Base-by-base conservation (phyloP, 2,113 vertebrate genomes). In the Scalopus aquaticus region DNA sequence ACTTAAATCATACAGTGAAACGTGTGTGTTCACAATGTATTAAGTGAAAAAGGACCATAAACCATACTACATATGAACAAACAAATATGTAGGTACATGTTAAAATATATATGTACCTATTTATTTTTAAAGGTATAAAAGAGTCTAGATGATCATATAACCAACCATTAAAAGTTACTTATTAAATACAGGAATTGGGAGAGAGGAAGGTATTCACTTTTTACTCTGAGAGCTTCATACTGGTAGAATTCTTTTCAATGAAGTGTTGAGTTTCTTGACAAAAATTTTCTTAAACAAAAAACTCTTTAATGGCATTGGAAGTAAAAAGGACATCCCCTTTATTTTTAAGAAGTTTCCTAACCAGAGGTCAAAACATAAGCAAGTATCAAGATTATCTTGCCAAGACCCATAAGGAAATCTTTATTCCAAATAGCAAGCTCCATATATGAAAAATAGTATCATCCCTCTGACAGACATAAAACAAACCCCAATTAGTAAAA, bases 81-180 rank as follows among this genome's bases (percentile, higher is more conserved):
- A 72, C 19, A 93, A 87, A 88, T 32, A 70, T 10, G 85, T 9
- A 64, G 1, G 22, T 19, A 70, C 39, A 69, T 42, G 32, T 64
- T 93, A 79, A 73, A 84, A 88, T 32, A 78, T 11, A 80, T 56
- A 56, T 56, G 54, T 49, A 49, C 46, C n/a, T 73, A 69, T 35
- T 64, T 83, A 72, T 81, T 95, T 82, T 60, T 87, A 93, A 88
- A 95, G 88, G 39, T 64, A 79, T 77, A 93, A 93, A 84, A 64
- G 81, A 87, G 58, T 73, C 46, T 83, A 73, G 26, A 39, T 26
- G 9, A 10, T 22, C 62, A 81, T 19, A 73, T 2, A 62, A 15
- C 24, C n/a, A 56, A 49, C 46, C 69, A 84, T 20, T 35, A 92
- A 54, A 64, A 32, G 22, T 74, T 83, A 67, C 20, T 73, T 39